Evolutionary conservation across 2,113 vertebrate species (phyloP), one percentile per base, ranked within the genome.

Genomic region (Dicaeum eximium): DNA sequence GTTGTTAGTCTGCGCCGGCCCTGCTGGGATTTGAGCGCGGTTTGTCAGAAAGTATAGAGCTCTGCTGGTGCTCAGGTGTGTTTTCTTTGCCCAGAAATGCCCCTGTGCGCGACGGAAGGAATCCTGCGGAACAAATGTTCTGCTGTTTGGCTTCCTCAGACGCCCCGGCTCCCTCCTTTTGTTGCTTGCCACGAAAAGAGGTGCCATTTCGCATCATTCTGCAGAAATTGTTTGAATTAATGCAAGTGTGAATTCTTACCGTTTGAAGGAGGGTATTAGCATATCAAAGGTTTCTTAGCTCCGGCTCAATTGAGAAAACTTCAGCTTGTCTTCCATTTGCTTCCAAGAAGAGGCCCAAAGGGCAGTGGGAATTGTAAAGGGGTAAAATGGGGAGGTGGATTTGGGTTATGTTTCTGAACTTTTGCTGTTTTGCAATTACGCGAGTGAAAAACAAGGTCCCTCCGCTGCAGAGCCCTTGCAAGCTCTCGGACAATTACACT

Each of bases 201-300:
- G 98, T 98, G 98, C 98, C 92, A 98, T 98, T 99, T 98, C 98
- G 98, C 97, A 95, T 98, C 97, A 98, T 98, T 98, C 98, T 98
- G 98, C 97, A 96, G 97, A 98, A 98, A 98, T 98, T 98, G 98
- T 98, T 98, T 97, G 98, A 98, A 99, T 98, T 98, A 98, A 98
- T 98, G 98, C 97, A 96, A 98, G 98, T 98, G 98, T 97, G 98
- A 98, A 98, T 98, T 98, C 98, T 98, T 98, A 98, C 98, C 98
- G 98, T 99, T 99, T 98, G 98, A 98, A 98, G 98, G 98, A 96
- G 97, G 69, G 82, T 64, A 99, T 99, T 99, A 99, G 98, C 98
- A 99, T 99, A 98, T 99, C 98, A 99, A 99, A 99, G 99, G 98
- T 98, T 98, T 96, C 98, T 97, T 94, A 98, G 98, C 97, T 97